Evolutionary conservation across 2,888 invertebrate genomes (phyloP).

Genomic region (Chouioia cunea): DNA sequence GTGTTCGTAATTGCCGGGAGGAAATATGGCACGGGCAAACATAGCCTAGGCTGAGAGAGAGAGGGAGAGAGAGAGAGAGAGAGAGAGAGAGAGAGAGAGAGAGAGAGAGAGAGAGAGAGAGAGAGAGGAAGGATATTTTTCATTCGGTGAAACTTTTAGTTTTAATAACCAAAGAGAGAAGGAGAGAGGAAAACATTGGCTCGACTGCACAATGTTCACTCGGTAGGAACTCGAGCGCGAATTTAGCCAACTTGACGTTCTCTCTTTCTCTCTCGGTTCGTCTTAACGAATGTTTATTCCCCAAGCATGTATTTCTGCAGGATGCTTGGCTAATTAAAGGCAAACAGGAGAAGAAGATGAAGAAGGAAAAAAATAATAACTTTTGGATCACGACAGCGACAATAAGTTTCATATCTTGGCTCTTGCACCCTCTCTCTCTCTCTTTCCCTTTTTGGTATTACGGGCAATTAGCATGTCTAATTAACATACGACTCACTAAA

Average conservation of each 20-base stretch:
- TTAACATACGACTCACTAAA: conserved; percentile 11
- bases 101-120: neutral
- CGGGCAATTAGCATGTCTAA: conserved; percentile 41
- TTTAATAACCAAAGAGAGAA: conserved; percentile 13
- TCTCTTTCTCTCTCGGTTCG: neutral
- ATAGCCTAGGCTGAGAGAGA: too few species aligned
- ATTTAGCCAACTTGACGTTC: conserved; percentile 16
- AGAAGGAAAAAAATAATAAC: conserved; percentile 7
- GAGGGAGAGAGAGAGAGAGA: neutral
- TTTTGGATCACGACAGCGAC: conserved; percentile 20
- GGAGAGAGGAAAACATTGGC: conserved; percentile 24
- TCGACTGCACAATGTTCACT: conserved; percentile 10
- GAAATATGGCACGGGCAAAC: too few species aligned
- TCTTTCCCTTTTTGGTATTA: conserved; percentile 13
- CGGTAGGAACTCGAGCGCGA: conserved; percentile 15
- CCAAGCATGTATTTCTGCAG: conserved; percentile 7
- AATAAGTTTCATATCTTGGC: conserved; percentile 25
- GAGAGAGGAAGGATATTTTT: conserved; percentile 1
- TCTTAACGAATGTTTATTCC: conserved; percentile 37
- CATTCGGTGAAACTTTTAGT: conserved; percentile 13
- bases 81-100: neutral
- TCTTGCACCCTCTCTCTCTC: conserved; percentile 22
- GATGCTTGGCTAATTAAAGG: conserved; percentile 21
- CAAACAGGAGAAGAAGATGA: conserved; percentile 20
- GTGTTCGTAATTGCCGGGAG: too few species aligned